phyloP scores from a whole-genome alignment of 2,888 invertebrate genomes.

The Harpalus rubripes region DNA sequence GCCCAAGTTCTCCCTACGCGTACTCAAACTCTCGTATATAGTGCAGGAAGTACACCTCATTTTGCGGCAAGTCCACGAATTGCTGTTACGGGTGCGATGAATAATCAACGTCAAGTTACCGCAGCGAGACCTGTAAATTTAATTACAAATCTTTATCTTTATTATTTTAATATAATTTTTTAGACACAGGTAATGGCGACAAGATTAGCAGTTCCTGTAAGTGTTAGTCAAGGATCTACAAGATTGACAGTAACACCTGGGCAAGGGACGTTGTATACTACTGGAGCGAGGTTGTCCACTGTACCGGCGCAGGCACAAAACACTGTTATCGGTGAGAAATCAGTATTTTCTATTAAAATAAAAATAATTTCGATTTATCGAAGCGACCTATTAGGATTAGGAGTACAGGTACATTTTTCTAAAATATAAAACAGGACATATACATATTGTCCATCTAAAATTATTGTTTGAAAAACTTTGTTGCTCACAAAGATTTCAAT shows the following conservation, averaged over 20 bases:
- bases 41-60: constrained; percentile 71
- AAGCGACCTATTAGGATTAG: too few relatives aligned
- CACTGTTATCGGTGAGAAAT: constrained; percentile 70
- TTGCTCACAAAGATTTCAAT: too few relatives aligned
- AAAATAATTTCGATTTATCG: too few relatives aligned
- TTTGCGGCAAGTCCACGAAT: constrained; percentile 74
- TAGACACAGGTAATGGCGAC: constrained; percentile 74
- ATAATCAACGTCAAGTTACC: constrained; percentile 71
- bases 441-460: too few relatives aligned
- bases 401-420: too few relatives aligned
- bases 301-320: constrained; percentile 72
- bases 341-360: neutral
- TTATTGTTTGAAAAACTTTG: too few relatives aligned
- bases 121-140: constrained; percentile 69
- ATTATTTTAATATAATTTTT: constrained; percentile 36
- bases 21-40: constrained; percentile 76
- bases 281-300: constrained; percentile 74
- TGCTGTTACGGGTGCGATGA: constrained; percentile 73
- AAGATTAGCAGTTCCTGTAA: constrained; percentile 74
- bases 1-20: constrained; percentile 76
- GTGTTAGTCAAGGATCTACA: constrained; percentile 72
- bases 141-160: constrained; percentile 41
- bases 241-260: constrained; percentile 72
- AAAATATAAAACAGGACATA: too few relatives aligned
- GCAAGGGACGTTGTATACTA: constrained; percentile 74